Percentiles rank a stretch among this genome's conserved stretches.
Evolutionary conservation across 2,797 vertebrate genomes (phyloP).

Genomic region (Phataginus tricuspis): DNA sequence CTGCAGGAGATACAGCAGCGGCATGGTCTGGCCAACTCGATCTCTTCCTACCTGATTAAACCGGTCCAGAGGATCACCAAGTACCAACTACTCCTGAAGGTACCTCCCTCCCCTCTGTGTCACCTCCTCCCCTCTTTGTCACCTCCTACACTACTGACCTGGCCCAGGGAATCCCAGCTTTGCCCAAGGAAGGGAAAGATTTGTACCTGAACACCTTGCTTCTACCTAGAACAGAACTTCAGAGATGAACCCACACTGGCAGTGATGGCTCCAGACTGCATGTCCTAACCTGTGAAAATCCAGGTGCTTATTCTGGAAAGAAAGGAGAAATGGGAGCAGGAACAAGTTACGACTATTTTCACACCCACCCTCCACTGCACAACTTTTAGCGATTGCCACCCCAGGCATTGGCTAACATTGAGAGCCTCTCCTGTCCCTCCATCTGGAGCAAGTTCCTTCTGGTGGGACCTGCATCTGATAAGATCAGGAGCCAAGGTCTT

Average conservation of each 20-base stretch:
- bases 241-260: not conserved
- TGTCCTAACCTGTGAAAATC: not conserved
- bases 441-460: not conserved
- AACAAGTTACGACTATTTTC: not conserved
- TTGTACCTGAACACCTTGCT: not conserved
- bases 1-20: slow-evolving; percentile 97
- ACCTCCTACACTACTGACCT: not conserved
- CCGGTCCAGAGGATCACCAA: slow-evolving; percentile 99
- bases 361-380: not conserved
- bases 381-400: not conserved
- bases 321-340: not conserved
- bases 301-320: not conserved
- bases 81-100: slow-evolving; percentile 98
- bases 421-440: not conserved
- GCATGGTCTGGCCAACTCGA: slow-evolving; percentile 96
- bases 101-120: slow-evolving; percentile 69
- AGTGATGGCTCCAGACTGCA: not conserved
- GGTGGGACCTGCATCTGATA: not conserved
- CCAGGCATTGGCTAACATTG: not conserved
- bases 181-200: not conserved
- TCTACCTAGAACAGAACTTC: not conserved
- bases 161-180: not conserved
- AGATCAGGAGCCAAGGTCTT: not conserved
- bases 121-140: not conserved
- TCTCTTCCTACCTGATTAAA: slow-evolving; percentile 99